Base-by-base conservation (phyloP, 1,140 invertebrate genomes). In the Branchinecta lynchi region DNA sequence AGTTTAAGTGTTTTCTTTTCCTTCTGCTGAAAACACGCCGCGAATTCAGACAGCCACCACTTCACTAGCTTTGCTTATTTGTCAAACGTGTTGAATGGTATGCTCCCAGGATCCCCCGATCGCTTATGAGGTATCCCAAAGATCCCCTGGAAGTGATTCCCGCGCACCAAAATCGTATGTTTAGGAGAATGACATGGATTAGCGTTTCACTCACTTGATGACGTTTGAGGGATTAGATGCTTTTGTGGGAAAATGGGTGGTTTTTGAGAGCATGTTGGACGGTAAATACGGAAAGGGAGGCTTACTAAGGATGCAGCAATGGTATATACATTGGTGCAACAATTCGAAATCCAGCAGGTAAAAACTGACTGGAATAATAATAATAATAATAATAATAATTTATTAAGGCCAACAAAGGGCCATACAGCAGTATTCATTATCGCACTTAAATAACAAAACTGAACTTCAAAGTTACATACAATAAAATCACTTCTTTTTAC, bases 1-100 rank as follows among this genome's bases (percentile, higher is more conserved):
- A 60, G 12, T 15, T 60, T 60, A 60, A 60, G 51, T 60, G 51
- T 60, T 60, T 60, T 60, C 51, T 60, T 60, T 60, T 32, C 32
- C 2, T 3, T 60, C 51, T 3, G 51, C 17, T 60, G 51, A 60
- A 60, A 60, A 60, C 17, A 60, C 12, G 12, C 12, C 17, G 12
- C 6, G 17, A 60, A 20, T 60, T 60, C 51, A 15, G 12, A 12
- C 51, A 60, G 51, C 51, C 51, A 60, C 51, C 51, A 60, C 51
- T 60, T 60, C 51, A 20, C 12, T 60, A 20, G 51, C 12, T 60
- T 60, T 60, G 51, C 17, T 20, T 60, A 60, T 60, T 60, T 60
- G 17, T 15, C 12, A 20, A 60, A 60, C 51, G 51, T 60, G 51
- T 60, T 60, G 51, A 60, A 60, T 60, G 51, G 51, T 20, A 60